A percentile compares a stretch with the other conserved stretches of the same genome.
phyloP scores from a whole-genome alignment of 2,797 vertebrate species.

The Coilia nasus region DNA sequence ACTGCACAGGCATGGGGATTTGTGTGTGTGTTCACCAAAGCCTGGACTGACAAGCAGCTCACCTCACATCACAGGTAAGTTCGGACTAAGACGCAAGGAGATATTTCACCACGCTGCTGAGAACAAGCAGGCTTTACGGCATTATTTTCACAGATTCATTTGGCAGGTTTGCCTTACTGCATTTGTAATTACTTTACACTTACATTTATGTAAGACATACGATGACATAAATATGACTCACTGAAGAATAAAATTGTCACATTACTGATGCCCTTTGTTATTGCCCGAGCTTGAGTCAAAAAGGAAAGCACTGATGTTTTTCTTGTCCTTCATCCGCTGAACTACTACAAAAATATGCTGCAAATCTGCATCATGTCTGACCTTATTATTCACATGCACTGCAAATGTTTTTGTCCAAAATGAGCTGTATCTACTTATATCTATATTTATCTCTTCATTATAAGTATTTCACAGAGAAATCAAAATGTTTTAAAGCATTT shows the following conservation, averaged over 20 bases:
- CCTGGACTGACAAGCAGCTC: background rate
- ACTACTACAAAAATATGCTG: background rate
- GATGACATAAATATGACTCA: background rate
- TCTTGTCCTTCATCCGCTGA: background rate
- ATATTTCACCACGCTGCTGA: background rate
- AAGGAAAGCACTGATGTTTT: background rate
- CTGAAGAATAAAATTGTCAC: background rate
- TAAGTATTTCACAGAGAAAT: background rate
- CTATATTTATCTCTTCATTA: background rate
- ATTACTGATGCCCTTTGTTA: background rate
- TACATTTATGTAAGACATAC: background rate
- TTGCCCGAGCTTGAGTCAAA: background rate
- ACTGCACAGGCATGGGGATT: background rate
- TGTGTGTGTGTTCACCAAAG: background rate
- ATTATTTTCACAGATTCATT: background rate
- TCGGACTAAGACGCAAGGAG: background rate
- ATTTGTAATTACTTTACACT: slow-evolving; percentile 14
- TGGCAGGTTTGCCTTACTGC: background rate
- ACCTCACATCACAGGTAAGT: background rate
- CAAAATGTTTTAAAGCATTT: background rate
- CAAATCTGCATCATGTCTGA: background rate
- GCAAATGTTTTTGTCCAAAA: background rate
- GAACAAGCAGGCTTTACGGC: background rate
- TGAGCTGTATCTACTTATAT: background rate
- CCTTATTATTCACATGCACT: background rate